Conservation (phyloP, 2,888 invertebrate species). For the Euplagia quadripunctaria region DNA sequence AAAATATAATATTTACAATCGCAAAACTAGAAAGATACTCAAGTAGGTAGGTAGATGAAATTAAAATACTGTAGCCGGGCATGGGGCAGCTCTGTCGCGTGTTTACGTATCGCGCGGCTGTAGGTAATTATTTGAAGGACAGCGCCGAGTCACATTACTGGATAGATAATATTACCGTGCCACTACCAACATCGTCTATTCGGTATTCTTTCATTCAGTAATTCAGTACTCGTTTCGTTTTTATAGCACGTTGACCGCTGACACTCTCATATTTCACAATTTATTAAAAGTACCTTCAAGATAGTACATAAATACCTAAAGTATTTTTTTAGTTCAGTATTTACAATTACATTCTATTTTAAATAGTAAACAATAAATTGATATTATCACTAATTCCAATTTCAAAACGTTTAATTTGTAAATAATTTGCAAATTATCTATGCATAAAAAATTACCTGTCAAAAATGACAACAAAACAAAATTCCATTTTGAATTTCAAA, state of each 20-base stretch:
- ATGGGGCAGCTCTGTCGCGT: too few species aligned
- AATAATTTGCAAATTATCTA: background rate
- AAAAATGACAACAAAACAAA: slow-evolving; percentile 9
- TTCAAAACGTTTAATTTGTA: slow-evolving; percentile 12
- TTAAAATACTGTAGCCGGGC: too few species aligned
- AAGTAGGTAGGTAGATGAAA: too few species aligned
- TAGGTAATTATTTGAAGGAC: too few species aligned
- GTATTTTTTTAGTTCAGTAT: background rate
- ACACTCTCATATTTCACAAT: background rate
- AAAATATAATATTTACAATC: too few species aligned
- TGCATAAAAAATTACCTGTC: slow-evolving; percentile 11
- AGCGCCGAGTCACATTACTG: too few species aligned
- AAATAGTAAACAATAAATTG: background rate
- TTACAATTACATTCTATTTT: background rate
- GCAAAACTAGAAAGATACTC: too few species aligned
- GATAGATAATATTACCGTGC: too few species aligned
- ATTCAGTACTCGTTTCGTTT: background rate
- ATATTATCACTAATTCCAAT: background rate
- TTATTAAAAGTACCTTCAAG: background rate
- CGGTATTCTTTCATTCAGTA: background rate
- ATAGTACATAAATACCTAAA: background rate
- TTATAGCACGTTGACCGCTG: background rate
- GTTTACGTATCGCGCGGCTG: too few species aligned
- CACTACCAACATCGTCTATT: too few species aligned
- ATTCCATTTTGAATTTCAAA: slow-evolving; percentile 4